phyloP scores from a whole-genome alignment of 2,797 vertebrate genomes.

The Crenuchus spilurus region DNA sequence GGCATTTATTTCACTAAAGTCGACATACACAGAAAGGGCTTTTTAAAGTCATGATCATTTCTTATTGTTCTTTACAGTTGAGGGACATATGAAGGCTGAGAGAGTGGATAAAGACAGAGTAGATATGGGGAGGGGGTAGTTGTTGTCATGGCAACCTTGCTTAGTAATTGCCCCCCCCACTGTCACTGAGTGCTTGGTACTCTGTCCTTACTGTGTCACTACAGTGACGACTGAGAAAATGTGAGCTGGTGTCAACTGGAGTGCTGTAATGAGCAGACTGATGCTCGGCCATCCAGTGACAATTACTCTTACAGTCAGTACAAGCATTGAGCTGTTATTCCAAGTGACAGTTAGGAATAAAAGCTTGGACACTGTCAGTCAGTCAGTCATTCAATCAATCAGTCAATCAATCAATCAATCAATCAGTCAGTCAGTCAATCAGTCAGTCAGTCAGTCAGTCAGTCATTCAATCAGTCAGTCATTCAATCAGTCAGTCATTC shows the following conservation, averaged over 20 bases:
- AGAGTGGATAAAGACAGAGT: not conserved
- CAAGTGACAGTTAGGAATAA: not conserved
- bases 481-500: too few species aligned
- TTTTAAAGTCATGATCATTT: not conserved
- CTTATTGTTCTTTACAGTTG: conserved; percentile 1
- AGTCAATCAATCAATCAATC: too few species aligned
- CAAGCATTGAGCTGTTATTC: conserved; percentile 55
- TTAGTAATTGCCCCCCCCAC: conserved; percentile 36
- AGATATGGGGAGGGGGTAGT: conserved; percentile 20
- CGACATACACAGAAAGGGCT: not conserved
- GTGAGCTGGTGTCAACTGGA: conserved; percentile 59
- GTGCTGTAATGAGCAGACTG: conserved; percentile 59
- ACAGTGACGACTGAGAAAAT: conserved; percentile 35
- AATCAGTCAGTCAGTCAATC: too few species aligned
- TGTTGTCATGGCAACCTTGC: conserved; percentile 67
- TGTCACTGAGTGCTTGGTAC: conserved; percentile 47
- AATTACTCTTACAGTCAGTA: conserved; percentile 65
- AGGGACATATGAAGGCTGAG: not conserved
- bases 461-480: too few species aligned
- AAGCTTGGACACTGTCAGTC: too few species aligned
- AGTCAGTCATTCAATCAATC: too few species aligned
- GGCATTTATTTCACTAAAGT: not conserved
- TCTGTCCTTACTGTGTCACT: conserved; percentile 48
- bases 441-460: too few species aligned
- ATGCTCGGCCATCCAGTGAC: conserved; percentile 47